Base-by-base conservation (phyloP, 2,113 vertebrate genomes). In the Ceyx cyanopectus region DNA sequence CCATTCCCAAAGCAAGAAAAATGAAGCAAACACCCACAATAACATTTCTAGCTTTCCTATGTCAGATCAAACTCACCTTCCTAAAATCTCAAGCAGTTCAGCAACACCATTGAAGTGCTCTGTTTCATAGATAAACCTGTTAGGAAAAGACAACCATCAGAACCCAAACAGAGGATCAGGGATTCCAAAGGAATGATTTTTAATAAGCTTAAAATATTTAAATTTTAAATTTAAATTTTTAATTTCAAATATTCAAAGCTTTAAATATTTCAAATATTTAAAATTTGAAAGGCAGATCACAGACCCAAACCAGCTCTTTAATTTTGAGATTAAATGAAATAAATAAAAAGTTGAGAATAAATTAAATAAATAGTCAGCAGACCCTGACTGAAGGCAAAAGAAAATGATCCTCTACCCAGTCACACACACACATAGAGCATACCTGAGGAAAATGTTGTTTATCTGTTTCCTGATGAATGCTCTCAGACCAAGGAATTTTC, bases 391-490 rank as follows among this genome's bases (percentile, higher is more conserved):
- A 81, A 72, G 22, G n/a, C 26, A 72, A 84, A 16, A 66, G 14
- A 48, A 69, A 89, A 43, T 27, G 50, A 10, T 89, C 32, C 43
- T 83, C 23, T 46, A 16, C 5, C 22, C 22, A n/a, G 14, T 54
- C 83, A 63, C 24, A 85, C 16, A 85, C 16, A 24, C 1, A 58
- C 13, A 50, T 8, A 67, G 24, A 85, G 29, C 79, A 96, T 97
- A 99, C 99, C 98, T 98, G 97, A 99, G 98, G 93, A 99, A 99
- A 96, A 99, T 99, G 97, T 99, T 99, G 98, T 99, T 99, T 80
- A 99, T 99, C 95, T 99, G 99, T 96, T 99, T 99, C 97, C 99
- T 98, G 98, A 99, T 99, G 97, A 99, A 99, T 24, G 99, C 99
- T 95, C 99, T 98, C 93, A 99, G 95, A 53, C 99, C 99, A 3